Evolutionary conservation across 2,797 vertebrate species (phyloP), one percentile per base, ranked within the genome.

Genomic region (Sebastes wilsoni): DNA sequence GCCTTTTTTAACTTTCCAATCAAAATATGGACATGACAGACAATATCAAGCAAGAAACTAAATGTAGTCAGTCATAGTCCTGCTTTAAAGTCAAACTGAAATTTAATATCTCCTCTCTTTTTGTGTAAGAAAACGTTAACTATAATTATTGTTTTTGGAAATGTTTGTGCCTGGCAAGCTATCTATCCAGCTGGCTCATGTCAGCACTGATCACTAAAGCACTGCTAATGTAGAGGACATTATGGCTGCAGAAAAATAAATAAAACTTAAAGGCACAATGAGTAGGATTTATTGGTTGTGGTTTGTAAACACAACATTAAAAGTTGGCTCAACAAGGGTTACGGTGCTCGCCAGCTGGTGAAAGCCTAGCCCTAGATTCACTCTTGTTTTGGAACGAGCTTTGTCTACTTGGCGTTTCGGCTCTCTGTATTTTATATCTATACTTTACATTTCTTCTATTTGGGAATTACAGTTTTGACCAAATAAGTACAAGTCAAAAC

Each of bases 261-360:
- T n/a, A 1, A 5, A 59, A 56, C 23, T 66, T 56, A 11, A 46
- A 46, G 42, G 42, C 3, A 46, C 42, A 46, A 46, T 46, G 16
- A 46, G 42, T 46, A 46, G 42, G 42, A 18, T 1, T 46, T 46
- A 18, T 46, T 46, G 16, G 16, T 46, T 46, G 42, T 46, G 1
- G 42, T 46, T 46, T 46, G 42, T 46, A 46, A 46, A 46, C 42
- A 46, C 42, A 46, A 46, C 42, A 46, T 46, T 46, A 3, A 46
- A 46, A 46, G 6, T 18, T 46, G 6, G 2, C 42, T 46, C 42
- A 46, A 18, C 16, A 0, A 46, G 42, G 16, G 42, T 46, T 8
- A 18, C 16, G 1, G 6, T 46, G 42, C 1, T 18, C 16, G 42
- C 16, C 42, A 46, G 42, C 3, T 0, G 42, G 3, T 46, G 42